Evolutionary conservation across 2,113 vertebrate genomes (phyloP).

Genomic region (Ctenodactylus gundi): DNA sequence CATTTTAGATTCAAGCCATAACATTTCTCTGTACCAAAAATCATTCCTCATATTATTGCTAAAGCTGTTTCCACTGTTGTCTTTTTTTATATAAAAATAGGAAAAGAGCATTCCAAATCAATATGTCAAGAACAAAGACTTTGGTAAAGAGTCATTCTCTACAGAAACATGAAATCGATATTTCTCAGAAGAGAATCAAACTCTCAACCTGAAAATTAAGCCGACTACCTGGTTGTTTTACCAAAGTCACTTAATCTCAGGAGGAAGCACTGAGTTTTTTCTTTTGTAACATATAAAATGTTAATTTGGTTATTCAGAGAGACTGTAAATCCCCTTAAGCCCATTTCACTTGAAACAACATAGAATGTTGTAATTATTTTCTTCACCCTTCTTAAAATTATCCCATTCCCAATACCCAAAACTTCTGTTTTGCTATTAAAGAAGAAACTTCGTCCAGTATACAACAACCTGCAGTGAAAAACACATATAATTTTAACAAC

Average conservation of each 20-base stretch:
- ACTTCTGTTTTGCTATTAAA: background rate
- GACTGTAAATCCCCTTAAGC: background rate
- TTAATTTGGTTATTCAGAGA: background rate
- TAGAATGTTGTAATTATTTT: background rate
- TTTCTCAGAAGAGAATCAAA: background rate
- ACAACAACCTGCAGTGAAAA: background rate
- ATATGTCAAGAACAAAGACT: background rate
- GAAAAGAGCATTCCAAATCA: background rate
- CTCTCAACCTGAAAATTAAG: background rate
- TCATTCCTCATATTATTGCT: fast-evolving
- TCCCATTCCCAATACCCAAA: background rate
- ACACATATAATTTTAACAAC: background rate
- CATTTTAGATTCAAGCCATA: no score
- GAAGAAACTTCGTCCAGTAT: background rate
- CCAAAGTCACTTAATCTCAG: background rate
- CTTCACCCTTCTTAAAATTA: background rate
- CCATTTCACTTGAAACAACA: background rate
- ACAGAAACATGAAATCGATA: background rate
- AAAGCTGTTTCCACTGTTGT: background rate
- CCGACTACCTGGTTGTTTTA: background rate
- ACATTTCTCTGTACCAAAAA: background rate
- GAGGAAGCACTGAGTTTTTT: background rate
- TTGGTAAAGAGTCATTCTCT: background rate
- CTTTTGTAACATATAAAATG: background rate
- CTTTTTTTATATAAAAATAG: background rate